A percentile compares a stretch with the other conserved stretches of the same genome.
These are phyloP conservation scores for Delichon dasypus DNA, from an alignment of 2,797 vertebrate genomes.

Conservation along the genomic window DNA sequence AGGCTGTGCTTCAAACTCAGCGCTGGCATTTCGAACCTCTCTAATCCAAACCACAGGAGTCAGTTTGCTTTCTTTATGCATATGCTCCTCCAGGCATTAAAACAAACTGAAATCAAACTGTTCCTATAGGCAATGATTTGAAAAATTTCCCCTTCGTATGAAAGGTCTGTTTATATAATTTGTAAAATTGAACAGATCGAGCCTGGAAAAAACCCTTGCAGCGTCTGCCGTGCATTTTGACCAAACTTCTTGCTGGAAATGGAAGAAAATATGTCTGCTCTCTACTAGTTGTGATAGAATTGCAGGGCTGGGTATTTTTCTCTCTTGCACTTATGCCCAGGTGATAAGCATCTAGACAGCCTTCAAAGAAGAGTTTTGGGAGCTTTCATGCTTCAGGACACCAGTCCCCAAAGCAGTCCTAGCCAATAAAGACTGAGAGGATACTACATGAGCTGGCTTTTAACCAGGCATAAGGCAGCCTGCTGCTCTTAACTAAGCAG, in stretches of 20 bases:
- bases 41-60: slow-evolving; percentile 55
- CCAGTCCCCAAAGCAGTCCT: neutral
- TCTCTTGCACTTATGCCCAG: neutral
- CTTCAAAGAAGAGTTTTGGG: neutral
- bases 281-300: neutral
- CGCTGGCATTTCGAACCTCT: neutral
- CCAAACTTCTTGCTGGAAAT: neutral
- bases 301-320: neutral
- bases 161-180: slow-evolving; percentile 40
- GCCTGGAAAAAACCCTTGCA: neutral
- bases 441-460: neutral
- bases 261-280: neutral
- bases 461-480: slow-evolving; percentile 5
- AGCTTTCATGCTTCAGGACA: neutral
- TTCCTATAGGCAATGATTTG: slow-evolving; percentile 46
- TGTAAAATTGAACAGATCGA: neutral
- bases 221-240: neutral
- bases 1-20: slow-evolving; percentile 17
- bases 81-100: slow-evolving; percentile 34
- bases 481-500: slow-evolving; percentile 18
- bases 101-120: slow-evolving; percentile 55
- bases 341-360: neutral
- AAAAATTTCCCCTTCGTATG: slow-evolving; percentile 16
- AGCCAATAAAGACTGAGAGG: neutral
- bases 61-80: slow-evolving; percentile 49